phyloP scores from a whole-genome alignment of 2,888 invertebrate genomes.

The Alsophila aescularia region DNA sequence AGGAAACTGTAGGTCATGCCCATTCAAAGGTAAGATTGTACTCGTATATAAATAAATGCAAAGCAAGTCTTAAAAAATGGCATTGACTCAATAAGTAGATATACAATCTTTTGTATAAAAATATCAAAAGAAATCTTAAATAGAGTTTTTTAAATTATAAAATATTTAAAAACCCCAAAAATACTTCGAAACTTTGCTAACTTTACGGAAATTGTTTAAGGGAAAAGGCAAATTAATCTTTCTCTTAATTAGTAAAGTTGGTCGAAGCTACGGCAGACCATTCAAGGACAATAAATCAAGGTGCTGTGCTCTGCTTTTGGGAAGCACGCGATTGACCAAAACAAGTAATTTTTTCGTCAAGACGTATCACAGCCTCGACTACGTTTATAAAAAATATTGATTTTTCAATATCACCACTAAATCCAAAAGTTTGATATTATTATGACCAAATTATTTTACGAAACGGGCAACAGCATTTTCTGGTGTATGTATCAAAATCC shows the following conservation, averaged over 20 bases:
- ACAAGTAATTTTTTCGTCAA: not conserved
- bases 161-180: slow-evolving; percentile 55
- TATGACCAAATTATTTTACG: too few species aligned
- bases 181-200: slow-evolving; percentile 59
- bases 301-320: slow-evolving; percentile 57
- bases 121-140: not conserved
- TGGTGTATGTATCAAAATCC: too few species aligned
- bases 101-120: not conserved
- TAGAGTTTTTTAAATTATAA: slow-evolving; percentile 40
- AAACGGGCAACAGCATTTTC: too few species aligned
- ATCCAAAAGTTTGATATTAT: too few species aligned
- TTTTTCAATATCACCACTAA: too few species aligned
- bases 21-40: too few species aligned
- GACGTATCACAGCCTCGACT: too few species aligned
- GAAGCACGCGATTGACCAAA: slow-evolving; percentile 41
- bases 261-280: slow-evolving; percentile 66
- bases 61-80: too few species aligned
- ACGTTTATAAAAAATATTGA: too few species aligned
- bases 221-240: slow-evolving; percentile 80
- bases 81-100: not conserved
- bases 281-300: slow-evolving; percentile 80
- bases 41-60: too few species aligned
- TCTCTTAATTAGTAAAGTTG: slow-evolving; percentile 82
- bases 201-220: slow-evolving; percentile 77
- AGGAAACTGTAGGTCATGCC: too few species aligned